A percentile compares a stretch with the other conserved stretches of the same genome.
Evolutionary conservation across 2,888 invertebrate species (phyloP).

Genomic region (Acrobasis suavella): DNA sequence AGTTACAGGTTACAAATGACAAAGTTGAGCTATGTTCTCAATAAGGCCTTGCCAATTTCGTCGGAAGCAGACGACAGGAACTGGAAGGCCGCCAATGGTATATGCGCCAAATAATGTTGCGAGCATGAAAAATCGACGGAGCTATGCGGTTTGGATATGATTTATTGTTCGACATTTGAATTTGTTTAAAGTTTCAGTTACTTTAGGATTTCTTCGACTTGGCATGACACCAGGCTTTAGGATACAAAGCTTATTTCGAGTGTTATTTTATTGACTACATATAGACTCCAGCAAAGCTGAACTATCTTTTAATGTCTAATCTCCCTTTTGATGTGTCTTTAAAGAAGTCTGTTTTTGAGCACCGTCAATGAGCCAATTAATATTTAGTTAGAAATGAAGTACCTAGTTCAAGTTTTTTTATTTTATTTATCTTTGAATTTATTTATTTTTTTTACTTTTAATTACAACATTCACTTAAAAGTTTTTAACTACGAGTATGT

Average conservation of each 20-base stretch:
- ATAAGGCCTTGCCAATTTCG: conserved; percentile 57
- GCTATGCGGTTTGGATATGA: conserved; percentile 26
- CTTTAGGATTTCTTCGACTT: conserved; percentile 9
- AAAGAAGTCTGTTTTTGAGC: too few species aligned
- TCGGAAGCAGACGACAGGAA: conserved; percentile 38
- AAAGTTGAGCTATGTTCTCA: conserved; percentile 42
- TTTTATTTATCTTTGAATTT: too few species aligned
- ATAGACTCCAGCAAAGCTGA: too few species aligned
- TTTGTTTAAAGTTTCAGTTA: conserved; percentile 12
- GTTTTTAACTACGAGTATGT: too few species aligned
- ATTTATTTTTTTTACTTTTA: too few species aligned
- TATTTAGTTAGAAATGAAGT: too few species aligned
- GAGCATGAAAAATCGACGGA: conserved; percentile 30
- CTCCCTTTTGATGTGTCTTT: too few species aligned
- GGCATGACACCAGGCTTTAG: neutral
- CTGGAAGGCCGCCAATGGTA: conserved; percentile 36
- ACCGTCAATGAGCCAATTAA: too few species aligned
- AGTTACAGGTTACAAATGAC: too few species aligned
- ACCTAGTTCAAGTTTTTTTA: too few species aligned
- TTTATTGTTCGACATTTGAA: conserved; percentile 23
- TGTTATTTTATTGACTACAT: neutral
- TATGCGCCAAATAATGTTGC: conserved; percentile 33
- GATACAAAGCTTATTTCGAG: neutral
- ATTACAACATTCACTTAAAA: too few species aligned
- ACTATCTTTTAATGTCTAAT: too few species aligned